A percentile compares a stretch with the other conserved stretches of the same genome.
These are phyloP conservation scores for Drosophila villosipedis DNA, from an alignment of 2,888 invertebrate species.

Conservation along the genomic window DNA sequence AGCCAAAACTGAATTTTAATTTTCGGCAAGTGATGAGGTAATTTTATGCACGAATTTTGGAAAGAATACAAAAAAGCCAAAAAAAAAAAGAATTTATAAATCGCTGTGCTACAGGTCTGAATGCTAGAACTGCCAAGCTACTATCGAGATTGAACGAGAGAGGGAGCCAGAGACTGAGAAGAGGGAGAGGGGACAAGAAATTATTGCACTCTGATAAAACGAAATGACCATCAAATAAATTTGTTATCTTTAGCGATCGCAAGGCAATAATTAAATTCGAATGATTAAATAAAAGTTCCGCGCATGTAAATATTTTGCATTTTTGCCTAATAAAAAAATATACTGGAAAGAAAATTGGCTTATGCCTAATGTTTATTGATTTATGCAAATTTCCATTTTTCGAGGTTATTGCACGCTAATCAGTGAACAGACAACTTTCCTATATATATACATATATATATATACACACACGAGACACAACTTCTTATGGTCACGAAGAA, in stretches of 20 bases:
- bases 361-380: conserved; percentile 76
- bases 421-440: conserved; percentile 42
- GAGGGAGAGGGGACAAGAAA: background rate
- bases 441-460: background rate
- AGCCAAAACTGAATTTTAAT: conserved; percentile 72
- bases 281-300: conserved; percentile 31
- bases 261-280: conserved; percentile 41
- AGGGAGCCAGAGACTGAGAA: background rate
- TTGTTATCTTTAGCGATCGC: conserved; percentile 58
- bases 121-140: conserved; percentile 32
- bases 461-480: conserved; percentile 20
- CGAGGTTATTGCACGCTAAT: conserved; percentile 66
- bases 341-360: conserved; percentile 41
- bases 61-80: conserved; percentile 40
- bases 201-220: conserved; percentile 10
- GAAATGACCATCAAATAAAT: conserved; percentile 58
- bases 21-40: conserved; percentile 74
- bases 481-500: conserved; percentile 21
- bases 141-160: background rate
- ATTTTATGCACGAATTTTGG: conserved; percentile 70
- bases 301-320: conserved; percentile 51
- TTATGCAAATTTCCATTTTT: conserved; percentile 63
- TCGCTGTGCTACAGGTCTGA: conserved; percentile 48
- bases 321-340: conserved; percentile 20
- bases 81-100: conserved; percentile 7